Base-by-base conservation (phyloP, 2,797 vertebrate species). In the Clarias pachynema region DNA sequence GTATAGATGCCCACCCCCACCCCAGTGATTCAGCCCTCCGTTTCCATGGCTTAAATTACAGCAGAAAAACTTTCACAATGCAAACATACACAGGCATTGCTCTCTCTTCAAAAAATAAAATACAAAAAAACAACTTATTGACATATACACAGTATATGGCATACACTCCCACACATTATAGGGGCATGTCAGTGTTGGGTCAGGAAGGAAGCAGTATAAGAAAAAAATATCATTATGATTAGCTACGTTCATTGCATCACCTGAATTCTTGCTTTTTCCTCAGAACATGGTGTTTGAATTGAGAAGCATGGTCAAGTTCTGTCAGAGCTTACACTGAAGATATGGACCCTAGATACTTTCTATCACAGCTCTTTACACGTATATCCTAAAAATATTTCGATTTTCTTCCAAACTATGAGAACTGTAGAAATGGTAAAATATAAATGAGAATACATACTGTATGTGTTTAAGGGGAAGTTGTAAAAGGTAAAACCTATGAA, bases 221-320 rank as follows among this genome's bases (percentile, higher is more conserved):
- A 37, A 81, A 37, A 81, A 90, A 90, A 90, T 90, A 87, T 87
- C 88, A 89, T 79, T 89, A 84, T 77, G 82, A 86, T 90, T 88
- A 89, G 82, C 84, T 65, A 79, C 79, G 57, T 83, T 84, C 75
- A 74, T 62, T 74, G 74, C 62, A 84, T 80, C 87, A 80, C 86
- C 79, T 86, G 87, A 85, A 84, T 81, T 72, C 69, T 68, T 89
- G 88, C 87, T 87, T 89, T 89, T 90, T 90, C 26, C 75, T 70
- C 29, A 59, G 79, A 88, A 79, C 73, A 59, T 82, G 85, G 14
- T 75, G 79, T 31, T 44, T 57, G 73, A 24, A 37, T 59, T 63
- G 81, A 29, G 62, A 53, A 80, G 24, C 84, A 83, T 22, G 18
- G 26, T 20, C 53, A 62, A 53, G 31, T 24, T 34, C 29, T 68